A percentile compares a stretch with the other conserved stretches of the same genome.
phyloP scores from a whole-genome alignment of 2,888 invertebrate genomes.

The Apodemia mormo region DNA sequence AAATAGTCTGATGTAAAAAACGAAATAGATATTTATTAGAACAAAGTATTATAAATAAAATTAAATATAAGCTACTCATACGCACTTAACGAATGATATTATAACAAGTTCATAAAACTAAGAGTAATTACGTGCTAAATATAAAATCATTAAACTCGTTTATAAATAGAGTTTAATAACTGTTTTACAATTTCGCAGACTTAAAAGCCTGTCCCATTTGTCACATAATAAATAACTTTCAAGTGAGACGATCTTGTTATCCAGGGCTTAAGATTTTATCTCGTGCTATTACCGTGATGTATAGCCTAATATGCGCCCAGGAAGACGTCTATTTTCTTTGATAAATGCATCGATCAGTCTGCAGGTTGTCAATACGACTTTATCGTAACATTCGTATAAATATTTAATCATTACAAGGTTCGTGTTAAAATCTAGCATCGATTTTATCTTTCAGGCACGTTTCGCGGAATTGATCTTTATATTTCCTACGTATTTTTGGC shows the following conservation, averaged over 20 bases:
- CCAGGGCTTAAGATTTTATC: constrained; percentile 37
- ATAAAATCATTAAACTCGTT: neutral
- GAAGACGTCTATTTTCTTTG: constrained; percentile 12
- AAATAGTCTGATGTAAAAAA: too few relatives aligned
- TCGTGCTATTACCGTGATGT: constrained; percentile 35
- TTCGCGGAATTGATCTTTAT: too few relatives aligned
- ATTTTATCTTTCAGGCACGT: too few relatives aligned
- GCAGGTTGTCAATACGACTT: constrained; percentile 5
- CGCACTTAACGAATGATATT: too few relatives aligned
- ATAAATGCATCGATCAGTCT: constrained; percentile 18
- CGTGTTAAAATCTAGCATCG: neutral
- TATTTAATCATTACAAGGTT: constrained; percentile 6
- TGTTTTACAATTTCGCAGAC: constrained; percentile 29
- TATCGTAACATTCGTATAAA: neutral
- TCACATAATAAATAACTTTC: constrained; percentile 34
- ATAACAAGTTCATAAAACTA: too few relatives aligned
- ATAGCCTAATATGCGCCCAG: constrained; percentile 30
- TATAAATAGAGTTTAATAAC: neutral
- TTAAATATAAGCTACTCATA: too few relatives aligned
- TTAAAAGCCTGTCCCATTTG: constrained; percentile 31
- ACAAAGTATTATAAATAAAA: too few relatives aligned
- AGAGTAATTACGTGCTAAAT: too few relatives aligned
- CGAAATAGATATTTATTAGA: too few relatives aligned
- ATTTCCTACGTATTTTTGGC: too few relatives aligned
- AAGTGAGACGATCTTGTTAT: constrained; percentile 27